phyloP scores from a whole-genome alignment of 2,888 invertebrate species.

The Yponomeuta evonymella region DNA sequence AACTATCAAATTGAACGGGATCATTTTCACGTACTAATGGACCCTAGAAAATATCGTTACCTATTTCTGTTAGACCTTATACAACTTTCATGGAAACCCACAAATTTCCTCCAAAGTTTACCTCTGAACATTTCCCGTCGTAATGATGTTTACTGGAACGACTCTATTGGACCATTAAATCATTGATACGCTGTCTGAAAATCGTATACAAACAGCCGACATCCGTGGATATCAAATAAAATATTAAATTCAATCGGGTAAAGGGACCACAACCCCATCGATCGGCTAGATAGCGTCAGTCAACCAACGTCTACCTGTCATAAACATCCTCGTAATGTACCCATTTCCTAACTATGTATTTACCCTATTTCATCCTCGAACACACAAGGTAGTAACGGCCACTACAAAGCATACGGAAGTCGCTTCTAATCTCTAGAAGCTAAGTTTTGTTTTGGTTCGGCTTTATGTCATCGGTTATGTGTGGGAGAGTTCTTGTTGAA shows the following conservation, averaged over 20 bases:
- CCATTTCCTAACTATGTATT: constrained; percentile 15
- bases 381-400: background rate
- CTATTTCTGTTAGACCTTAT: too few relatives aligned
- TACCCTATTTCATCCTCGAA: background rate
- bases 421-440: background rate
- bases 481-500: background rate
- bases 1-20: too few relatives aligned
- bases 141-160: too few relatives aligned
- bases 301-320: constrained; percentile 17
- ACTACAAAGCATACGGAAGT: background rate
- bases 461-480: background rate
- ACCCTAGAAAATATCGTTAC: too few relatives aligned
- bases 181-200: background rate
- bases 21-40: too few relatives aligned
- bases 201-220: background rate
- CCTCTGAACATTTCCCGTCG: too few relatives aligned
- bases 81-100: too few relatives aligned
- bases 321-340: constrained; percentile 16
- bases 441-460: background rate
- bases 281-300: constrained; percentile 9
- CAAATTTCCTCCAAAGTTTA: too few relatives aligned
- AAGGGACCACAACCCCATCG: constrained; percentile 13
- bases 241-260: constrained; percentile 9
- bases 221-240: background rate
- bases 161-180: too few relatives aligned